Evolutionary conservation across 2,888 invertebrate genomes (phyloP).

Genomic region (Halocaridina rubra): DNA sequence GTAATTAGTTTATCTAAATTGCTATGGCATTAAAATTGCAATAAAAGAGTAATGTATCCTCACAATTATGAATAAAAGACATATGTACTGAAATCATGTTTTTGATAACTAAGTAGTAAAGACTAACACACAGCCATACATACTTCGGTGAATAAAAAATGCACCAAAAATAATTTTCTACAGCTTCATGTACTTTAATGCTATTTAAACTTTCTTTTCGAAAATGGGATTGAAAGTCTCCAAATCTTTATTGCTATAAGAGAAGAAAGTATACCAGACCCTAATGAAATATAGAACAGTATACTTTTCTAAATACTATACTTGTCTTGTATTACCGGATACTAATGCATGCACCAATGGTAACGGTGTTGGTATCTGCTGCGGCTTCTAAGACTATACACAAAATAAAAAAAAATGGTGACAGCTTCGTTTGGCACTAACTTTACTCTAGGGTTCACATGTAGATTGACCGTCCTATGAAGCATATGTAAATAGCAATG

Average conservation of each 20-base stretch:
- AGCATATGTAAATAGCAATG: constrained; percentile 2
- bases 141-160: neutral
- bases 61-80: no score
- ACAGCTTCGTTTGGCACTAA: constrained; percentile 32
- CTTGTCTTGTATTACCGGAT: neutral
- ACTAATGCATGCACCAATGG: constrained; percentile 1
- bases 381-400: constrained; percentile 20
- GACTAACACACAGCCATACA: neutral
- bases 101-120: neutral
- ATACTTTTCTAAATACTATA: neutral
- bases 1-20: no score
- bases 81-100: no score
- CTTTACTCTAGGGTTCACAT: constrained; percentile 10
- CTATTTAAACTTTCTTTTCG: neutral
- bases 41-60: no score
- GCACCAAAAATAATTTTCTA: neutral
- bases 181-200: neutral
- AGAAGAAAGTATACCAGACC: neutral
- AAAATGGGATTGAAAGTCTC: neutral
- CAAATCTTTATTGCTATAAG: neutral
- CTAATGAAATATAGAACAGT: neutral
- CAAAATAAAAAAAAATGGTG: neutral
- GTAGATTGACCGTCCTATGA: neutral
- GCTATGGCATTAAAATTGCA: no score
- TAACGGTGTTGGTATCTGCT: neutral